These are phyloP conservation scores for Mystacornis crossleyi DNA, from an alignment of 2,113 vertebrate species.

Conservation along the genomic window DNA sequence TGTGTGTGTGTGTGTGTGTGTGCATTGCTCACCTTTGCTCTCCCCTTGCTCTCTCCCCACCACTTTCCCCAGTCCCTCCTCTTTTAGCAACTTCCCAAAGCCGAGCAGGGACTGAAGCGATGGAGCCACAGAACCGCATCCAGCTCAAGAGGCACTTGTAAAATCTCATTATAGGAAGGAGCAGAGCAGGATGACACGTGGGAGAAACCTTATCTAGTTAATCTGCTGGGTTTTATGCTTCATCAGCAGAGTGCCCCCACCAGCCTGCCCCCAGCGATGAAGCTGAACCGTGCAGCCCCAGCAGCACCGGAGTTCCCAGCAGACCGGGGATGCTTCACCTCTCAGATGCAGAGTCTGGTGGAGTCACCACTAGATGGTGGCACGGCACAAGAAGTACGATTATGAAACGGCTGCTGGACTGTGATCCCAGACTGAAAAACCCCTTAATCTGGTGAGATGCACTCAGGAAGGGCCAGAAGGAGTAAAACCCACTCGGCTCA, in stretches of 20 bases:
- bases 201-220: background rate
- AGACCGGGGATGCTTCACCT: background rate
- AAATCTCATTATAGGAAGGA: accelerated
- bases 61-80: background rate
- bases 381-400: background rate
- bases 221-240: background rate
- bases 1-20: background rate
- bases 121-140: accelerated
- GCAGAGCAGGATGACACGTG: background rate
- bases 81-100: background rate
- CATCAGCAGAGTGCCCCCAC: background rate
- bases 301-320: background rate
- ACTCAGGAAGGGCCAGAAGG: background rate
- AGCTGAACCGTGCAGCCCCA: accelerated
- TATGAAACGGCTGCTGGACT: background rate
- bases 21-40: background rate
- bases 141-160: accelerated
- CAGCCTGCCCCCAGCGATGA: accelerated
- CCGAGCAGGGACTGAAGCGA: accelerated
- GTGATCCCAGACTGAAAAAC: background rate
- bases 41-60: background rate
- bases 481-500: accelerated
- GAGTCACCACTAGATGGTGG: constrained; percentile 50
- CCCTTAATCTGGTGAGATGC: accelerated
- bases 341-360: background rate